These are phyloP conservation scores for Desmophyllum pertusum DNA, from an alignment of 92 coral and sea anemone genomes.

Conservation along the genomic window DNA sequence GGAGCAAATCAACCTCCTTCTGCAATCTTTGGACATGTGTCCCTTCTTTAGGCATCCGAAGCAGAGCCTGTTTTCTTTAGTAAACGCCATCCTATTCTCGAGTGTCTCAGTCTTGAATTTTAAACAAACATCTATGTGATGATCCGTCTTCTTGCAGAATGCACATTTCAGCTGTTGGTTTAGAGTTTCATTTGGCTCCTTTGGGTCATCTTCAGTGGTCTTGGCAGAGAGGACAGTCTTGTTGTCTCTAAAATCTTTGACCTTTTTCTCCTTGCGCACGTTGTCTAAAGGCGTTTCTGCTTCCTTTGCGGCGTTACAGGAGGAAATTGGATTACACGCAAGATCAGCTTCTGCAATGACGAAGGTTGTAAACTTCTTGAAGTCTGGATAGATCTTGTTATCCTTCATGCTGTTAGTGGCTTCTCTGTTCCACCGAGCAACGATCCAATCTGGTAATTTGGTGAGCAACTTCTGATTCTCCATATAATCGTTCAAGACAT, in stretches of 20 bases:
- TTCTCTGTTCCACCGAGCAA: slow-evolving; percentile 21
- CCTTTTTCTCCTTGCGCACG: background rate
- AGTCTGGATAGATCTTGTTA: background rate
- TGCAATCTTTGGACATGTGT: slow-evolving; percentile 48
- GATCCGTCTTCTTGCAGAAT: slow-evolving; percentile 16
- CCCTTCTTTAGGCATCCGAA: slow-evolving; percentile 42
- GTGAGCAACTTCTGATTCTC: slow-evolving; percentile 36
- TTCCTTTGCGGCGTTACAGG: slow-evolving; percentile 17
- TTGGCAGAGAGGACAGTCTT: background rate
- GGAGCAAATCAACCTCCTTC: slow-evolving; percentile 17
- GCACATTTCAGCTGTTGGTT: background rate
- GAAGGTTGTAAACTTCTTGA: slow-evolving; percentile 18
- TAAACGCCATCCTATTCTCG: background rate
- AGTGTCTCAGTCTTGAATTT: slow-evolving; percentile 21
- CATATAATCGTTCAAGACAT: slow-evolving; percentile 22
- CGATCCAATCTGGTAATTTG: slow-evolving; percentile 11
- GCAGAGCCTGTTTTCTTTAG: slow-evolving; percentile 23
- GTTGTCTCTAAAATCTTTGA: background rate
- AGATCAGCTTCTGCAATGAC: slow-evolving; percentile 5
- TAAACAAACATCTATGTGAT: slow-evolving; percentile 18
- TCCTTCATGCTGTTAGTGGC: background rate
- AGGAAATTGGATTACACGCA: slow-evolving; percentile 6
- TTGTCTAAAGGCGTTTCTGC: slow-evolving; percentile 1
- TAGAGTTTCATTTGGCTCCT: background rate
- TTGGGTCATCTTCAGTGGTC: background rate